Conservation (phyloP, 2,888 invertebrate genomes). For the Sminthurinus aureus region DNA sequence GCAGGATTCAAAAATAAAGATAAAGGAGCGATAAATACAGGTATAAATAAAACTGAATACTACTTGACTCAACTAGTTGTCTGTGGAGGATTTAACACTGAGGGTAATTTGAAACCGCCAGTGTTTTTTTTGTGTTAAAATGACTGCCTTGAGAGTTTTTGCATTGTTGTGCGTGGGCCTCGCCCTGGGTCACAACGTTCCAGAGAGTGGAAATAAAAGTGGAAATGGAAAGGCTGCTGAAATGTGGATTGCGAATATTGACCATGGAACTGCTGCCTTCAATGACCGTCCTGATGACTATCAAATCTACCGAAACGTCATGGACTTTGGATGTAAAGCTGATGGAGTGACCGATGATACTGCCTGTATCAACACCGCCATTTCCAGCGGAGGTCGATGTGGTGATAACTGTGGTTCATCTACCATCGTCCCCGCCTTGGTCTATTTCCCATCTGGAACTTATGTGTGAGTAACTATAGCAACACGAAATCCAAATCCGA, state of each 20-base stretch:
- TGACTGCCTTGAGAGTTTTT: not conserved
- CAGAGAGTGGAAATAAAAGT: not conserved
- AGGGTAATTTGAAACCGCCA: too few relatives aligned
- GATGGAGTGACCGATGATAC: constrained; percentile 55
- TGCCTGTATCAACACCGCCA: constrained; percentile 53
- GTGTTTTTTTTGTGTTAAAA: too few relatives aligned
- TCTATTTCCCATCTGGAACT: constrained; percentile 56
- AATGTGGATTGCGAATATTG: constrained; percentile 53
- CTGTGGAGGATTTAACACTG: too few relatives aligned
- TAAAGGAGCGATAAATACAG: too few relatives aligned
- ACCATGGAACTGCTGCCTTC: constrained; percentile 52
- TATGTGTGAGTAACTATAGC: too few relatives aligned
- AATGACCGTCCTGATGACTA: constrained; percentile 48
- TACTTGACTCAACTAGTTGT: too few relatives aligned
- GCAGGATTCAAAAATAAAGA: too few relatives aligned
- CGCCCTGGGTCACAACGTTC: not conserved
- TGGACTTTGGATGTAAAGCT: constrained; percentile 55
- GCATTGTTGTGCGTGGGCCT: not conserved
- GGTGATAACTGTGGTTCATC: constrained; percentile 53
- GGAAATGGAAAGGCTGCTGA: constrained; percentile 41
- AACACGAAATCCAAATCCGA: constrained; percentile 47
- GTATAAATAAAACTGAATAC: too few relatives aligned
- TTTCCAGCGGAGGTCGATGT: constrained; percentile 51
- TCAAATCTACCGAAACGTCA: constrained; percentile 53
- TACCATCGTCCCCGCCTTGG: constrained; percentile 48